Percentiles rank a stretch among this genome's conserved stretches.
These are phyloP conservation scores for Dicranocentrus wangi DNA, from an alignment of 2,888 invertebrate species.

Conservation along the genomic window DNA sequence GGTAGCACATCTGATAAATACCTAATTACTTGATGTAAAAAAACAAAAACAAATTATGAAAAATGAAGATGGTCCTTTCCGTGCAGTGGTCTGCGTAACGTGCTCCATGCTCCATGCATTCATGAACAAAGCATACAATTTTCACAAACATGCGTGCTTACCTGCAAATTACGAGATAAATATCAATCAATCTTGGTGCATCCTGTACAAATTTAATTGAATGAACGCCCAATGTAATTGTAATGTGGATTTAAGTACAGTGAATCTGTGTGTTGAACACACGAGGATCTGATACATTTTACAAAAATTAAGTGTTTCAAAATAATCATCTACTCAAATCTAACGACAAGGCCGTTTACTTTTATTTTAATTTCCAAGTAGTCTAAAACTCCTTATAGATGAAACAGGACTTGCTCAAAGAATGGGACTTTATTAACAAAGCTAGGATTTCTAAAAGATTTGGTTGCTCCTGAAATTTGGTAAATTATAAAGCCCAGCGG, in stretches of 20 bases:
- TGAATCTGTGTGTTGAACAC: not conserved
- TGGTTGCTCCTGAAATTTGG: not conserved
- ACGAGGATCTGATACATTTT: no score
- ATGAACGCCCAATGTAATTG: conserved; percentile 21
- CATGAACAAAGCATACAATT: not conserved
- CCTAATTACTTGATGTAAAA: no score
- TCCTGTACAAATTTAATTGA: conserved; percentile 16
- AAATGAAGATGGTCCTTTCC: not conserved
- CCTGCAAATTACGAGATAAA: conserved; percentile 25
- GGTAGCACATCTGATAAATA: no score
- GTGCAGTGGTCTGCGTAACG: no score
- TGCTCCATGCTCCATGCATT: not conserved
- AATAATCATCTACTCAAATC: not conserved
- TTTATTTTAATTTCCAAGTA: not conserved
- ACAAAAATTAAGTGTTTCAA: not conserved
- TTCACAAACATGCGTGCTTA: conserved; percentile 12
- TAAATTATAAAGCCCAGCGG: not conserved
- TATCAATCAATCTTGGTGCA: conserved; percentile 28
- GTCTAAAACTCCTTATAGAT: no score
- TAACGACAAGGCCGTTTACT: conserved; percentile 7
- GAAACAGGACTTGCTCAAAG: no score
- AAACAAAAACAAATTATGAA: not conserved
- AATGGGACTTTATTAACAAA: not conserved
- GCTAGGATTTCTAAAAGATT: not conserved
- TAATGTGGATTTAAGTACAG: not conserved